Evolutionary conservation across 1,140 invertebrate species (phyloP).

Genomic region (Drosophila equinoxialis): DNA sequence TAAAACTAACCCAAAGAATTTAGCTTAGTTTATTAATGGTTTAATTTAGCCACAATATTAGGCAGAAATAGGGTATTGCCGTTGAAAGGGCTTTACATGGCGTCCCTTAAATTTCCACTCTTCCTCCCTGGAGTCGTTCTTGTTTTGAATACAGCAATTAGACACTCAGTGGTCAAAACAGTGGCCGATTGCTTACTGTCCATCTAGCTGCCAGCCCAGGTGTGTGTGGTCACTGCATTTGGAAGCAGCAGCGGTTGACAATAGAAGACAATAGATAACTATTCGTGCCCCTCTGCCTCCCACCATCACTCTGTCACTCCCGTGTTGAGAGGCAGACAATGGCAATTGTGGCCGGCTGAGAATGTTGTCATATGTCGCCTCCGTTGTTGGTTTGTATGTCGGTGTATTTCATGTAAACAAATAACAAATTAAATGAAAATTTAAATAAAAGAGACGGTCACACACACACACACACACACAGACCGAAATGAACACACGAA

Average conservation of each 20-base stretch:
- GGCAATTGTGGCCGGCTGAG: slow-evolving; percentile 78
- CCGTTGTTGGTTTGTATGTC: slow-evolving; percentile 65
- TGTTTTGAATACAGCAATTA: slow-evolving; percentile 59
- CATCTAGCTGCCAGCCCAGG: slow-evolving; percentile 37
- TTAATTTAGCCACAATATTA: too few relatives aligned
- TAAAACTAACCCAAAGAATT: too few relatives aligned
- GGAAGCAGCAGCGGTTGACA: not conserved
- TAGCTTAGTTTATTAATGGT: too few relatives aligned
- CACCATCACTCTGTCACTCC: slow-evolving; percentile 4
- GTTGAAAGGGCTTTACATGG: too few relatives aligned
- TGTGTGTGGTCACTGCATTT: slow-evolving; percentile 51
- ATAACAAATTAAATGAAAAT: slow-evolving; percentile 82
- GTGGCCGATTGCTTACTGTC: slow-evolving; percentile 47
- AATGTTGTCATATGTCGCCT: slow-evolving; percentile 80
- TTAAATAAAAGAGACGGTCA: slow-evolving; percentile 68
- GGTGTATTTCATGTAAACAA: slow-evolving; percentile 79
- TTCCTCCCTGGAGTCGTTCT: slow-evolving; percentile 1
- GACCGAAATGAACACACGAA: slow-evolving; percentile 18
- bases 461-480: slow-evolving; percentile 19
- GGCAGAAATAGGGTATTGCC: too few relatives aligned
- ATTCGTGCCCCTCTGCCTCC: slow-evolving; percentile 25
- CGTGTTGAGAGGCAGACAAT: slow-evolving; percentile 64
- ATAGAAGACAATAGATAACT: slow-evolving; percentile 36
- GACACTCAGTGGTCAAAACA: slow-evolving; percentile 69
- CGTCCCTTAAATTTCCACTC: not conserved